Evolutionary conservation across 2,113 vertebrate genomes (phyloP), one percentile per base, ranked within the genome.

Genomic region (Porphyrio hochstetteri): DNA sequence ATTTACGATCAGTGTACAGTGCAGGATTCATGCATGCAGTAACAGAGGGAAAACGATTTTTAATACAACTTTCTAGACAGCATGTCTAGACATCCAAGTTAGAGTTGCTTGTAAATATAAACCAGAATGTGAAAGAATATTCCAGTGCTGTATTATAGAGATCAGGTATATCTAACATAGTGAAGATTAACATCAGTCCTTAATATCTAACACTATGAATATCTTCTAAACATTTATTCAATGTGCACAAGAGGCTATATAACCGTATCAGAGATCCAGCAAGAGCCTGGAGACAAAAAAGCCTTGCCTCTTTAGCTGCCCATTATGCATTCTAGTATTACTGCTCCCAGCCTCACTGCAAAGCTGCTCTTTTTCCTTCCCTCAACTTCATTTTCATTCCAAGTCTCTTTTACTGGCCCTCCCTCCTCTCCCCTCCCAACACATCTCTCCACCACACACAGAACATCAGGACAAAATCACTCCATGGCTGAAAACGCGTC

Each of bases 401-500:
- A 65, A 52, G 53, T 36, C 67, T 79, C 53, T 87, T 83, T 90
- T 83, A 48, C 71, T 85, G 55, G 48, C 70, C 67, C 69, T 95
- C 59, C 83, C 75, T 21, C 3, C 36, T 79, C 48, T 57, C 75
- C 24, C 3, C 36, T 79, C 50, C 60, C 10, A 13, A 60, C 67
- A 95, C 77, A 65, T 93, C 81, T 71, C 82, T 74, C 46, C 63
- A 57, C 75, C 90, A 77, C 83, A 76, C 92, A 87, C 63, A 95
- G 77, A 84, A 95, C 88, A 94, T 86, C 82, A 95, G 85, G 90
- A 95, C 69, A 97, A 91, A 96, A 95, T 95, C 92, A 76, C 63
- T 95, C 67, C 50, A 84, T 86, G 80, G 89, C 90, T 86, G 67
- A 81, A 93, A 83, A 96, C 53, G 7, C 16, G 1, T 85, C 85